phyloP scores from a whole-genome alignment of 2,888 invertebrate species.

The Rhingia rostrata region DNA sequence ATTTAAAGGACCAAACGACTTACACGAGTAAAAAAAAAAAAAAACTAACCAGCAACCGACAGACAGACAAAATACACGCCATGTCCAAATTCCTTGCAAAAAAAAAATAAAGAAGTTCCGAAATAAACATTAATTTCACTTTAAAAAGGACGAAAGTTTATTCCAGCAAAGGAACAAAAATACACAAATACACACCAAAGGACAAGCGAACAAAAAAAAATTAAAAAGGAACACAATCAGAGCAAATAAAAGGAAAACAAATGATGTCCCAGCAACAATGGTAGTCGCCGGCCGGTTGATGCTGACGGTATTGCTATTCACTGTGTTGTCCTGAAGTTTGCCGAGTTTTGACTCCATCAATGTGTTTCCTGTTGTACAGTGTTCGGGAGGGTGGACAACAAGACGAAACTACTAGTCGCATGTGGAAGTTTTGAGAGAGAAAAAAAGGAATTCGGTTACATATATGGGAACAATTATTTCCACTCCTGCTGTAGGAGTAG shows the following conservation, averaged over 20 bases:
- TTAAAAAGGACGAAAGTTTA: constrained; percentile 69
- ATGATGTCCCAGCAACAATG: constrained; percentile 65
- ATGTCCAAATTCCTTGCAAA: constrained; percentile 2
- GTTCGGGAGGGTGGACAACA: constrained; percentile 33
- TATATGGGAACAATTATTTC: constrained; percentile 22
- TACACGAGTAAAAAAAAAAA: constrained; percentile 24
- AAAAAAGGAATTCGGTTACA: constrained; percentile 32
- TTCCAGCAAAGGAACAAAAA: constrained; percentile 36
- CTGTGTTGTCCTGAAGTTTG: constrained; percentile 34
- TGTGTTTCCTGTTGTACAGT: constrained; percentile 61
- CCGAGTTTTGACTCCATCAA: constrained; percentile 50
- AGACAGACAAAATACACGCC: constrained; percentile 26
- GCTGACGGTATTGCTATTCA: constrained; percentile 23
- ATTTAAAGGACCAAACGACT: constrained; percentile 49
- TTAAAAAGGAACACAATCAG: constrained; percentile 46
- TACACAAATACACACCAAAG: constrained; percentile 35
- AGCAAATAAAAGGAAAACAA: constrained; percentile 55
- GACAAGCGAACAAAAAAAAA: constrained; percentile 11
- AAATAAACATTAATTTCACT: constrained; percentile 67
- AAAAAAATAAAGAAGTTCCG: neutral
- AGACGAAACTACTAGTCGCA: constrained; percentile 44
- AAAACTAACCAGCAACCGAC: neutral
- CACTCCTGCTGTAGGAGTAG: constrained; percentile 28
- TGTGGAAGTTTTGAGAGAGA: constrained; percentile 30
- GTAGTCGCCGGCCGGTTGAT: constrained; percentile 71